These are phyloP conservation scores for Blastomussa wellsi DNA, from an alignment of 92 coral and sea anemone species.

Conservation along the genomic window DNA sequence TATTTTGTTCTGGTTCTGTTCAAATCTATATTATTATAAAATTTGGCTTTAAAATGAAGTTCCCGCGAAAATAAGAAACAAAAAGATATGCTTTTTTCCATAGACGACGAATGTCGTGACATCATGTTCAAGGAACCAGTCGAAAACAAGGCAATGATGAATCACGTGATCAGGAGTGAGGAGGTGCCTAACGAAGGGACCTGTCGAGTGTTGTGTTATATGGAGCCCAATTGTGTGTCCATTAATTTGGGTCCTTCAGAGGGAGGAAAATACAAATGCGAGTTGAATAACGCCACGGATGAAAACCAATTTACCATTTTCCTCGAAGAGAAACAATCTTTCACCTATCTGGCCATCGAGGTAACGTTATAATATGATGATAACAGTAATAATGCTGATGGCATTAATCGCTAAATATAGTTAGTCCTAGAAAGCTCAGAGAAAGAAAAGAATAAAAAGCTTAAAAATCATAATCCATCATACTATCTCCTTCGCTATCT, in stretches of 20 bases:
- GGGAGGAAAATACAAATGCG: background rate
- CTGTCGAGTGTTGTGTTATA: background rate
- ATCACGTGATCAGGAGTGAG: slow-evolving; percentile 8
- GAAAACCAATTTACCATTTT: background rate
- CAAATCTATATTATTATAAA: no score
- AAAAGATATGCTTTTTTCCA: background rate
- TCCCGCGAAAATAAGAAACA: no score
- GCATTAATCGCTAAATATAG: no score
- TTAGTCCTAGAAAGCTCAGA: no score
- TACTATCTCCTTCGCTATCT: no score
- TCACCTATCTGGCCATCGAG: background rate
- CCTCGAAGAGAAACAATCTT: background rate
- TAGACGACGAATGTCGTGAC: background rate
- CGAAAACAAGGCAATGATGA: background rate
- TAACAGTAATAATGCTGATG: no score
- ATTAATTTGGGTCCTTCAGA: slow-evolving; percentile 4
- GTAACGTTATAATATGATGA: background rate
- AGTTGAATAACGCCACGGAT: background rate
- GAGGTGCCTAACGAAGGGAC: slow-evolving; percentile 3
- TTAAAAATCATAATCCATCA: no score
- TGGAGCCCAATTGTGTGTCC: slow-evolving; percentile 12
- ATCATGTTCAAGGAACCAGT: slow-evolving; percentile 8
- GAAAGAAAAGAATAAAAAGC: no score
- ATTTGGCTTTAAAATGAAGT: no score
- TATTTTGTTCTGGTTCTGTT: no score